These are phyloP conservation scores for Ectropis grisescens DNA, from an alignment of 1,140 invertebrate genomes.

Conservation along the genomic window DNA sequence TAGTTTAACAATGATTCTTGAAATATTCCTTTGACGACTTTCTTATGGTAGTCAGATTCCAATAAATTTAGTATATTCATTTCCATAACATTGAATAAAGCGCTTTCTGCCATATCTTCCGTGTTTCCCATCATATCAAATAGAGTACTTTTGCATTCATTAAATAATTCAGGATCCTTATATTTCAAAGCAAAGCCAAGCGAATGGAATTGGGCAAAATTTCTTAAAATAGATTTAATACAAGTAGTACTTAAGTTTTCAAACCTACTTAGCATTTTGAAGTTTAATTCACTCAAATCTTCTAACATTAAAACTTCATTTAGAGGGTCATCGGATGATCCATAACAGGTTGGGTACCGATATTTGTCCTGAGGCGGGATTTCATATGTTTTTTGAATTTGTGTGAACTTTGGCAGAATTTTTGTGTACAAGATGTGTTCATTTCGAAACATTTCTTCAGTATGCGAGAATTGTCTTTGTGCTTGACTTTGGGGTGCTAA, in stretches of 20 bases:
- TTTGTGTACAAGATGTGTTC: conserved; percentile 7
- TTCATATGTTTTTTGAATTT: conserved; percentile 33
- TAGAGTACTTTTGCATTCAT: conserved; percentile 8
- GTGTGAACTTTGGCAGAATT: conserved; percentile 34
- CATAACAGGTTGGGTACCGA: conserved; percentile 46
- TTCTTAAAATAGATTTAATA: conserved; percentile 51
- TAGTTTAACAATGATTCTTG: no score
- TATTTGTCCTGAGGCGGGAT: conserved; percentile 24
- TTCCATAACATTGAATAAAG: no score
- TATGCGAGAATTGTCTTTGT: not conserved
- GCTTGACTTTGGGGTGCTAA: no score
- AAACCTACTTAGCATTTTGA: conserved; percentile 55
- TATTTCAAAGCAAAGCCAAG: conserved; percentile 63
- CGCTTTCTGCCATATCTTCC: not conserved
- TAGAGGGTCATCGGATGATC: conserved; percentile 27
- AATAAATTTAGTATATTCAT: no score
- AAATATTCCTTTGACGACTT: no score
- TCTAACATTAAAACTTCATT: conserved; percentile 69
- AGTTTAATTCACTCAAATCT: conserved; percentile 63
- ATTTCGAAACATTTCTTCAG: conserved; percentile 1
- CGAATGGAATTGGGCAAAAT: conserved; percentile 71
- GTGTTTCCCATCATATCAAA: conserved; percentile 2
- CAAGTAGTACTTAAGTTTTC: conserved; percentile 53
- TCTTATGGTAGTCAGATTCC: no score
- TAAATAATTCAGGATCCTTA: conserved; percentile 34